These are phyloP conservation scores for Agrenia bidenticulata DNA, from an alignment of 2,888 invertebrate species.

Conservation along the genomic window DNA sequence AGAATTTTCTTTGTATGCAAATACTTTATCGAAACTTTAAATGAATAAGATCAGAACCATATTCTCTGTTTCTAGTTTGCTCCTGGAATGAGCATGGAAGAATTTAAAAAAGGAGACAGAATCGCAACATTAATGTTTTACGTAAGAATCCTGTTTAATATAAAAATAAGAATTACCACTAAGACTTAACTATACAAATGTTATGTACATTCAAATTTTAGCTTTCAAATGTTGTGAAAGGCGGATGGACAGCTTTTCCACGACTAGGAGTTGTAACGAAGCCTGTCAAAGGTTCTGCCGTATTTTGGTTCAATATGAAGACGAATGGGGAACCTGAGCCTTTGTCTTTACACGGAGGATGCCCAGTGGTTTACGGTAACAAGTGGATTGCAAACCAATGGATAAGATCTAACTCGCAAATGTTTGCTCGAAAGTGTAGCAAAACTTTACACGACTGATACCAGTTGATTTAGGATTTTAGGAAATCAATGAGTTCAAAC, in stretches of 20 bases:
- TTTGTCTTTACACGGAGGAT: constrained; percentile 41
- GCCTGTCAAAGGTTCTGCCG: constrained; percentile 56
- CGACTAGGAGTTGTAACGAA: constrained; percentile 53
- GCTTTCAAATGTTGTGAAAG: constrained; percentile 47
- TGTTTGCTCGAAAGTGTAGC: constrained; percentile 30
- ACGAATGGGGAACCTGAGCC: constrained; percentile 56
- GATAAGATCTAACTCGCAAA: constrained; percentile 50
- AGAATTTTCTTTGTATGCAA: not conserved
- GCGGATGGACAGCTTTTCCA: constrained; percentile 55
- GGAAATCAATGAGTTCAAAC: too few relatives aligned
- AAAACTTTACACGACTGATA: too few relatives aligned
- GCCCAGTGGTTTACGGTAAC: constrained; percentile 49
- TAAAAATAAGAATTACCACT: not conserved
- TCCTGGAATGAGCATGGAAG: not conserved
- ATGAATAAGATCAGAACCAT: not conserved
- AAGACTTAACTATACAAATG: not conserved
- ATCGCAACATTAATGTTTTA: constrained; percentile 50
- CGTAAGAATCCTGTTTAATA: constrained; percentile 20
- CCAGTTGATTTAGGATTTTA: too few relatives aligned
- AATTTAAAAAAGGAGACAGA: constrained; percentile 40
- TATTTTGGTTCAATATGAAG: constrained; percentile 58
- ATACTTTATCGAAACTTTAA: not conserved
- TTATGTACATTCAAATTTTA: constrained; percentile 13
- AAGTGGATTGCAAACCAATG: constrained; percentile 52
- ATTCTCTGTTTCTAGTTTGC: not conserved